Percentiles rank a stretch among this genome's conserved stretches.
These are phyloP conservation scores for Myopa tessellatipennis DNA, from an alignment of 2,888 invertebrate species.

Conservation along the genomic window DNA sequence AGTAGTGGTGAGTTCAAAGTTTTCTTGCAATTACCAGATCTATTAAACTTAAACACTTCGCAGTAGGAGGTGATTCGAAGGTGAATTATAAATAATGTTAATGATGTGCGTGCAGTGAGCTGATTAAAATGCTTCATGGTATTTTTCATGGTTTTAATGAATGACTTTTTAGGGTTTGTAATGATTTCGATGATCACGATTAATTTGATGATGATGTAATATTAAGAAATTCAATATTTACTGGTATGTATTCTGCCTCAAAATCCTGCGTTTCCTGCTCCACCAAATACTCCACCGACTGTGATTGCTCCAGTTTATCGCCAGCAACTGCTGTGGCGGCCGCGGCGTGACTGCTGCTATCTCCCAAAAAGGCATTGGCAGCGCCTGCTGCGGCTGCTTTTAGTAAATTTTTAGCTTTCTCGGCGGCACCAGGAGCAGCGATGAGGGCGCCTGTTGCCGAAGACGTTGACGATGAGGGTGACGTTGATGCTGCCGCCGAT, in stretches of 20 bases:
- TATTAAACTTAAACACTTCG: too few relatives aligned
- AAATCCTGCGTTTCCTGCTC: constrained; percentile 47
- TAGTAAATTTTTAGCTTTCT: constrained; percentile 43
- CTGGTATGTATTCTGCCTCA: constrained; percentile 50
- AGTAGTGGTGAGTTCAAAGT: not conserved
- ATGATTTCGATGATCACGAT: constrained; percentile 16
- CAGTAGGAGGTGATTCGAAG: not conserved
- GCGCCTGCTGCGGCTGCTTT: constrained; percentile 29
- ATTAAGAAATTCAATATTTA: constrained; percentile 49
- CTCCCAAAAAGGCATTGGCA: constrained; percentile 13
- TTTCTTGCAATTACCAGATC: too few relatives aligned
- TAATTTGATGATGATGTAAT: not conserved
- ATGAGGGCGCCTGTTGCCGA: constrained; percentile 46
- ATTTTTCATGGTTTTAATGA: not conserved
- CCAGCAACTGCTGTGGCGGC: constrained; percentile 24
- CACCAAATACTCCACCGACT: constrained; percentile 32
- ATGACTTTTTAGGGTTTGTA: not conserved
- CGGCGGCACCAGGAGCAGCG: constrained; percentile 48
- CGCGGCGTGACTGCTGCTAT: constrained; percentile 15
- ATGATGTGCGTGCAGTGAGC: not conserved
- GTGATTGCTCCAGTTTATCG: constrained; percentile 45
- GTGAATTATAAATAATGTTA: not conserved
- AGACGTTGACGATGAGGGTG: constrained; percentile 49
- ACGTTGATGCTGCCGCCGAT: constrained; percentile 48
- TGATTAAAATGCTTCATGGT: not conserved